phyloP scores from a whole-genome alignment of 2,888 invertebrate species.

The Drosophila kanekoi region DNA sequence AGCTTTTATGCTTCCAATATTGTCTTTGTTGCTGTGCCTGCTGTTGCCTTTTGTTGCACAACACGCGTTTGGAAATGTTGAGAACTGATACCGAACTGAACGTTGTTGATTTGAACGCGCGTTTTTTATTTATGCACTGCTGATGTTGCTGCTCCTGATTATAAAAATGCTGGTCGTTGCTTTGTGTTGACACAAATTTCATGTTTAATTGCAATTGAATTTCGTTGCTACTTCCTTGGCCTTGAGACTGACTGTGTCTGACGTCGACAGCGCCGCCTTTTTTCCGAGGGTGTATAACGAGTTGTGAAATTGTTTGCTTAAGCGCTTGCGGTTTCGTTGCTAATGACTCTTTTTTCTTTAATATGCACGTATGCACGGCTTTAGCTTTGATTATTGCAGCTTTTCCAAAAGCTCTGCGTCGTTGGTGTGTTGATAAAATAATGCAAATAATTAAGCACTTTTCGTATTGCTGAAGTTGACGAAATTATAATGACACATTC shows the following conservation, averaged over 20 bases:
- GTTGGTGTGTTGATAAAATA: constrained; percentile 60
- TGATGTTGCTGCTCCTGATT: constrained; percentile 61
- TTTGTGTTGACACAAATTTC: constrained; percentile 84
- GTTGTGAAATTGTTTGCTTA: constrained; percentile 61
- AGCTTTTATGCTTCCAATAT: constrained; percentile 84
- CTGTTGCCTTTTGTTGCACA: constrained; percentile 62
- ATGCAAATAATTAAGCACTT: constrained; percentile 78
- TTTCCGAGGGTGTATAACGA: constrained; percentile 28
- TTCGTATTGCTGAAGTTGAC: constrained; percentile 54
- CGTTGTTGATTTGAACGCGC: constrained; percentile 55
- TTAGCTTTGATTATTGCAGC: constrained; percentile 55
- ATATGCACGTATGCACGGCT: constrained; percentile 38
- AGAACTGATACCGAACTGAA: constrained; percentile 61
- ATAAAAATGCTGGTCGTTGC: constrained; percentile 71
- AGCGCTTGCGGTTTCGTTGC: constrained; percentile 10
- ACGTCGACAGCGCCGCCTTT: constrained; percentile 57
- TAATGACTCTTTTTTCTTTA: constrained; percentile 17
- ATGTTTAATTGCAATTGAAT: constrained; percentile 83
- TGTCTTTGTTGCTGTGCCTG: constrained; percentile 63
- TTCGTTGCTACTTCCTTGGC: constrained; percentile 63
- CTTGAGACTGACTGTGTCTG: constrained; percentile 55
- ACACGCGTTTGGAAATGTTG: constrained; percentile 63
- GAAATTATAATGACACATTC: constrained; percentile 73
- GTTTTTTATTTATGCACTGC: constrained; percentile 69
- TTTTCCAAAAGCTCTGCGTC: constrained; percentile 68